Evolutionary conservation across 2,113 vertebrate genomes (phyloP).

Genomic region (Aptenodytes forsteri): DNA sequence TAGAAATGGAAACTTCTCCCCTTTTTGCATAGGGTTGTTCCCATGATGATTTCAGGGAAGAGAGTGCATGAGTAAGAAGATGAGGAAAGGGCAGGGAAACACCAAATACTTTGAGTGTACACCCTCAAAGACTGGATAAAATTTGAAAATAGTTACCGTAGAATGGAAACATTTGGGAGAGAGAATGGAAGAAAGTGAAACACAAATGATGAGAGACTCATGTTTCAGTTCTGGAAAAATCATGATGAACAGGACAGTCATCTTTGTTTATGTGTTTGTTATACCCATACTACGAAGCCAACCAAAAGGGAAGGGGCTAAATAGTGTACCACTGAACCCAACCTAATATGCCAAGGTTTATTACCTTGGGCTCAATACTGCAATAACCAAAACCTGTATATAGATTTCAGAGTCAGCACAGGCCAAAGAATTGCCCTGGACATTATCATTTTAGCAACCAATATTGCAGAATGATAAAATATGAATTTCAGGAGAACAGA

Average conservation of each 20-base stretch:
- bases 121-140: neutral
- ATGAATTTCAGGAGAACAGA: neutral
- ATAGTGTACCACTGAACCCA: neutral
- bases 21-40: neutral
- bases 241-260: neutral
- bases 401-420: neutral
- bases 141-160: neutral
- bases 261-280: neutral
- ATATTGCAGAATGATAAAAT: neutral
- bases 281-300: neutral
- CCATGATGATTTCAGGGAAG: conserved; percentile 20
- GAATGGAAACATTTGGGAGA: conserved; percentile 23
- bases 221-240: conserved; percentile 25
- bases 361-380: neutral
- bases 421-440: neutral
- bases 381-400: neutral
- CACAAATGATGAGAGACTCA: neutral
- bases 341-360: neutral
- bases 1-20: conserved; percentile 29
- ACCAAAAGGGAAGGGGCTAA: neutral
- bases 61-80: neutral
- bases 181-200: conserved; percentile 30
- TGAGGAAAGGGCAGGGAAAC: conserved; percentile 17
- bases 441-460: neutral
- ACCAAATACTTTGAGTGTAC: neutral